Percentiles rank a stretch among this genome's conserved stretches.
Evolutionary conservation across 2,888 invertebrate genomes (phyloP).

Genomic region (Sesia apiformis): DNA sequence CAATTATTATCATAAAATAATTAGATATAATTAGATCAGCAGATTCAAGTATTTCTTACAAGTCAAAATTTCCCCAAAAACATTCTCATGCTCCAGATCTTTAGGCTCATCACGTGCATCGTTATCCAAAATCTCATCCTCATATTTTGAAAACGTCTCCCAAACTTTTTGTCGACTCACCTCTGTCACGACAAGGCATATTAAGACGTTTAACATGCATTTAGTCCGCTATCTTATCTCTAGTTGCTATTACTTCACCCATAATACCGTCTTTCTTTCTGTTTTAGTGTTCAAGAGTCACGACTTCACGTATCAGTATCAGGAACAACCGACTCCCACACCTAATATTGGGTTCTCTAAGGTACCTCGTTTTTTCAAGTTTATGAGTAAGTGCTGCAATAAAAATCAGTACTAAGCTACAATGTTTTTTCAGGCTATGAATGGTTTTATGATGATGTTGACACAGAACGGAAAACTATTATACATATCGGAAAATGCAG

Average conservation of each 20-base stretch:
- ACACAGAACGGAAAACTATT: conserved; percentile 97
- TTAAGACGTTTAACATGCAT: conserved; percentile 73
- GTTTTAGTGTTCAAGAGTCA: conserved; percentile 92
- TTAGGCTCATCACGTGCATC: conserved; percentile 56
- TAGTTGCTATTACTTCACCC: conserved; percentile 61
- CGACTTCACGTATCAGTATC: conserved; percentile 78
- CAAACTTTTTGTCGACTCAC: conserved; percentile 62
- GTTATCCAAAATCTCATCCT: conserved; percentile 52
- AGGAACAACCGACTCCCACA: conserved; percentile 81
- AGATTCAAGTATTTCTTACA: not conserved
- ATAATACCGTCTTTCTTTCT: conserved; percentile 72
- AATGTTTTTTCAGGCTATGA: conserved; percentile 87
- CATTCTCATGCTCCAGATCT: conserved; percentile 58
- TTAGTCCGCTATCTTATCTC: conserved; percentile 70
- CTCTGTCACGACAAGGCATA: conserved; percentile 68
- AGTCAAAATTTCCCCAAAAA: not conserved
- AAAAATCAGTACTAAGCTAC: conserved; percentile 27
- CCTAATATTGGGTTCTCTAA: conserved; percentile 94
- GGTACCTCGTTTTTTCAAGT: conserved; percentile 69
- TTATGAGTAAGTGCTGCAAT: conserved; percentile 41
- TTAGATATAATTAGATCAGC: no score
- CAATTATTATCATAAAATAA: no score
- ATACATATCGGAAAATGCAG: conserved; percentile 98
- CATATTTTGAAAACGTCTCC: conserved; percentile 50
- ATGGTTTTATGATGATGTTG: conserved; percentile 98